A percentile compares a stretch with the other conserved stretches of the same genome.
These are phyloP conservation scores for Philopotamus ludificatus DNA, from an alignment of 1,140 invertebrate species.

Conservation along the genomic window DNA sequence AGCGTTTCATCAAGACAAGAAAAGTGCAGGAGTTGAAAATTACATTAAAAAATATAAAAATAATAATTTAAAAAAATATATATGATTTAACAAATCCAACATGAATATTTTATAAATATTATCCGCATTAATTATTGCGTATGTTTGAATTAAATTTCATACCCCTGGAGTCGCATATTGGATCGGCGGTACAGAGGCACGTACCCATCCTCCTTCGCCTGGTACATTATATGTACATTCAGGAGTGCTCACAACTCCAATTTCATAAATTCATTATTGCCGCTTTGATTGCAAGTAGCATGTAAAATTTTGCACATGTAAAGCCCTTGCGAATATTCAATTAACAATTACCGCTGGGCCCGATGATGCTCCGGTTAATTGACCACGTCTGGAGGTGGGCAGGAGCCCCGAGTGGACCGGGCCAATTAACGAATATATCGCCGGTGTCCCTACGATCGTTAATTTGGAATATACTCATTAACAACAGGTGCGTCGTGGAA, in stretches of 20 bases:
- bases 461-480: no score
- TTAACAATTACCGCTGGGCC: conserved; percentile 12
- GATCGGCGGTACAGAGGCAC: neutral
- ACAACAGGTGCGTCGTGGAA: no score
- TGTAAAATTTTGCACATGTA: conserved; percentile 31
- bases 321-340: conserved; percentile 35
- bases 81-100: no score
- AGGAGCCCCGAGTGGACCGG: neutral
- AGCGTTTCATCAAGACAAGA: conserved; percentile 39
- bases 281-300: conserved; percentile 37
- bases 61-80: no score
- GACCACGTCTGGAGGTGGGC: conserved; percentile 2
- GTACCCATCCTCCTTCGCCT: neutral
- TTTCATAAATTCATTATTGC: conserved; percentile 42
- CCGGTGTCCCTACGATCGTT: neutral
- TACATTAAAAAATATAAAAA: no score
- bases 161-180: neutral
- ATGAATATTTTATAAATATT: no score
- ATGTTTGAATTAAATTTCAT: neutral
- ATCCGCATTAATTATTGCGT: no score
- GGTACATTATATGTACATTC: neutral
- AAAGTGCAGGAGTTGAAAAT: conserved; percentile 33
- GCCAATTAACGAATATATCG: neutral
- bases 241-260: conserved; percentile 34
- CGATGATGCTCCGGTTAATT: conserved; percentile 20